These are phyloP conservation scores for Musca domestica DNA, from an alignment of 1,140 invertebrate species.

Conservation along the genomic window DNA sequence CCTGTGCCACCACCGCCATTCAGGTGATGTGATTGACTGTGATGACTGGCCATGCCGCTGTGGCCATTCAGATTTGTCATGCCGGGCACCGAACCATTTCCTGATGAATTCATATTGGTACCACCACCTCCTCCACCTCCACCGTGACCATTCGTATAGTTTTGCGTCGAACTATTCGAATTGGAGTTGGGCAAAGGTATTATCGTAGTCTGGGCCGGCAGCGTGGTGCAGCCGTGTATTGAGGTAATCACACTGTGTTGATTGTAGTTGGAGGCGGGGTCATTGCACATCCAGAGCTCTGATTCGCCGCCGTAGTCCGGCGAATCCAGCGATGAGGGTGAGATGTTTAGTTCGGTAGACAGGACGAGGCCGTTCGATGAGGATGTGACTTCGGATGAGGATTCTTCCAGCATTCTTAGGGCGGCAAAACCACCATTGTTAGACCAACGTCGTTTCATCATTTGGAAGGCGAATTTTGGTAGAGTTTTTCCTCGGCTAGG, in stretches of 20 bases:
- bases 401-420: constrained; percentile 67
- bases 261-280: constrained; percentile 47
- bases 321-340: constrained; percentile 65
- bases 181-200: constrained; percentile 52
- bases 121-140: not conserved
- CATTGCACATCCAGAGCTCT: constrained; percentile 75
- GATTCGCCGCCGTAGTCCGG: constrained; percentile 70
- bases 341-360: constrained; percentile 62
- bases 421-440: constrained; percentile 65
- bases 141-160: constrained; percentile 1
- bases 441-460: constrained; percentile 72
- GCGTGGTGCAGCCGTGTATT: constrained; percentile 27
- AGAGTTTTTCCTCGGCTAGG: not conserved
- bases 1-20: constrained; percentile 18
- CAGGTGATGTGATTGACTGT: no score
- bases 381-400: constrained; percentile 72
- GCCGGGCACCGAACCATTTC: not conserved
- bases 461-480: constrained; percentile 43
- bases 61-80: constrained; percentile 21
- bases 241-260: constrained; percentile 48
- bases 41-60: not conserved
- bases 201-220: constrained; percentile 51
- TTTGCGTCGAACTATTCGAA: not conserved
- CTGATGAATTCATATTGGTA: not conserved
- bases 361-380: constrained; percentile 62